These are phyloP conservation scores for Ethmia dodecea DNA, from an alignment of 2,888 invertebrate genomes.

Conservation along the genomic window DNA sequence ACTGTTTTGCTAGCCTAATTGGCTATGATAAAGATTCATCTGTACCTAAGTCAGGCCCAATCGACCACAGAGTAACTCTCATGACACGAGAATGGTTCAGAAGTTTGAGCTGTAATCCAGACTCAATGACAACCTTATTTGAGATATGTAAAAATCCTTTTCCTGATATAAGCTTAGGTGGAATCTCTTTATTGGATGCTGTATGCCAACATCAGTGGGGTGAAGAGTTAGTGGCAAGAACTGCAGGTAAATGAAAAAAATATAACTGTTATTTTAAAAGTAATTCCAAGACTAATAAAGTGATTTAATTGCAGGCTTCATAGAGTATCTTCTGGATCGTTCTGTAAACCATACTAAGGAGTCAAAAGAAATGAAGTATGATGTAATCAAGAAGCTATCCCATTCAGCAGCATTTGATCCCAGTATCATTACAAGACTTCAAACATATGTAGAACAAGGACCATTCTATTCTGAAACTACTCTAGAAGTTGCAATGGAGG, in stretches of 20 bases:
- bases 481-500: constrained; percentile 87
- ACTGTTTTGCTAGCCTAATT: constrained; percentile 80
- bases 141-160: constrained; percentile 87
- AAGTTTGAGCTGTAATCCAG: constrained; percentile 45
- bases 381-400: constrained; percentile 81
- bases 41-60: constrained; percentile 47
- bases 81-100: constrained; percentile 75
- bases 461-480: constrained; percentile 84
- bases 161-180: constrained; percentile 84
- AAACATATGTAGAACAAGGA: constrained; percentile 85
- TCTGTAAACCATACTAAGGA: constrained; percentile 82
- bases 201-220: constrained; percentile 88
- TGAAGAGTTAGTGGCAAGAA: constrained; percentile 82
- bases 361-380: constrained; percentile 85
- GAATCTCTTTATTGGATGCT: constrained; percentile 81
- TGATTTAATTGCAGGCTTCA: constrained; percentile 67
- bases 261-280: no score
- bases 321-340: constrained; percentile 89
- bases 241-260: constrained; percentile 79
- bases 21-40: constrained; percentile 54
- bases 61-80: constrained; percentile 63
- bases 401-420: constrained; percentile 79
- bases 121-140: constrained; percentile 79
- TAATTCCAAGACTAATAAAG: background rate
- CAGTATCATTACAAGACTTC: constrained; percentile 78